Conservation (phyloP, 2,888 invertebrate genomes). For the Phengaris alcon region DNA sequence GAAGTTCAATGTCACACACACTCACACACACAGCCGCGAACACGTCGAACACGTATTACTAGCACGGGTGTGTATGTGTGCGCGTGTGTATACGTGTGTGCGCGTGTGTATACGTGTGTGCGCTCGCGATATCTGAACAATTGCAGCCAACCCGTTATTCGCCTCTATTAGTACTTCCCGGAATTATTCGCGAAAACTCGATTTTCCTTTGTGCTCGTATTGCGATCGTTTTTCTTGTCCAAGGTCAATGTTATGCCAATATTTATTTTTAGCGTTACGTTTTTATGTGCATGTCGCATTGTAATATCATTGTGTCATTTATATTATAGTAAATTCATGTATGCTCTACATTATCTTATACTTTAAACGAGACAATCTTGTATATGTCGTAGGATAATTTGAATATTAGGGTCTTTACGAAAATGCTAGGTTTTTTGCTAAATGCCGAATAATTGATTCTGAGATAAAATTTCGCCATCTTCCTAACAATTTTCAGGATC, state of each 20-base stretch:
- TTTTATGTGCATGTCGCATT: constrained; percentile 33
- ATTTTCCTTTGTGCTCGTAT: constrained; percentile 57
- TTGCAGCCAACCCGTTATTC: constrained; percentile 72
- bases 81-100: constrained; percentile 44
- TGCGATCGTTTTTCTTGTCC: constrained; percentile 58
- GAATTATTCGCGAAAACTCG: constrained; percentile 70
- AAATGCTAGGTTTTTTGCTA: too few species aligned
- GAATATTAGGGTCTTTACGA: too few species aligned
- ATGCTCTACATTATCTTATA: background rate
- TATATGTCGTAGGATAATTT: too few species aligned
- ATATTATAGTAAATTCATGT: background rate
- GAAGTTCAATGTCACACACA: constrained; percentile 78
- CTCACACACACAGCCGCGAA: constrained; percentile 49
- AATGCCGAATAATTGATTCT: too few species aligned
- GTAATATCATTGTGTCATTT: background rate
- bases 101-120: constrained; percentile 45
- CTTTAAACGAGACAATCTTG: too few species aligned
- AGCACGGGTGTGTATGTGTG: constrained; percentile 43
- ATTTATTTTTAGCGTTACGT: constrained; percentile 49
- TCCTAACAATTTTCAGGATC: too few species aligned
- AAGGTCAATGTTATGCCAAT: constrained; percentile 69
- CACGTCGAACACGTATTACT: constrained; percentile 29
- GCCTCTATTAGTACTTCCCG: constrained; percentile 72
- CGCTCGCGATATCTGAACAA: constrained; percentile 62
- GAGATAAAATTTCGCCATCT: too few species aligned